Conservation (phyloP, 92 coral and sea anemone genomes). For the Ricordea florida region DNA sequence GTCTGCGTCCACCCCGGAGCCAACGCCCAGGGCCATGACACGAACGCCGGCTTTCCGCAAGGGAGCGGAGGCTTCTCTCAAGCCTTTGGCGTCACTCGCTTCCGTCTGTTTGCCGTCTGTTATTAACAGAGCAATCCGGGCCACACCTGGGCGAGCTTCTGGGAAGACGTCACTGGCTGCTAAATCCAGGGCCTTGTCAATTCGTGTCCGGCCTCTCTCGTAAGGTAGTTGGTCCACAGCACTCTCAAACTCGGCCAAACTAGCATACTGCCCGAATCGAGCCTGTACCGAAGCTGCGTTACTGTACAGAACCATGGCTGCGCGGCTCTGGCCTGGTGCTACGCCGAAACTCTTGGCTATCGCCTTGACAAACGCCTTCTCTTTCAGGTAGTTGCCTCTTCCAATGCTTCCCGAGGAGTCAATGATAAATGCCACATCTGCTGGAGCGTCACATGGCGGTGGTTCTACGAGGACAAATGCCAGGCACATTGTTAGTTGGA, state of each 20-base stretch:
- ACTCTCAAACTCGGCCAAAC: not conserved
- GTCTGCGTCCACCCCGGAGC: conserved; percentile 14
- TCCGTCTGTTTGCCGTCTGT: conserved; percentile 32
- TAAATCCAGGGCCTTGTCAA: conserved; percentile 26
- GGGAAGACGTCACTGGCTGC: not conserved
- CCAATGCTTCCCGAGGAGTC: conserved; percentile 42
- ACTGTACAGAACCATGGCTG: conserved; percentile 33
- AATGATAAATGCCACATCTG: conserved; percentile 35
- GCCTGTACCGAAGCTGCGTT: conserved; percentile 14
- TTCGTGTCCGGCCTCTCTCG: conserved; percentile 6
- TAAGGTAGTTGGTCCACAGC: conserved; percentile 15
- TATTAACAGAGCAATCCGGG: conserved; percentile 12
- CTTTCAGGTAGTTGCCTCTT: conserved; percentile 6
- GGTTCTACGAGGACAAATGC: not conserved
- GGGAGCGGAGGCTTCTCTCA: not conserved
- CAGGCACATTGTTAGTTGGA: no score
- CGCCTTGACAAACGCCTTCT: conserved; percentile 29
- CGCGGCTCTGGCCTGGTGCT: conserved; percentile 3
- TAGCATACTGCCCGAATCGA: not conserved
- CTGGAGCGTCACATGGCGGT: not conserved
- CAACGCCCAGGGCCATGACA: conserved; percentile 34
- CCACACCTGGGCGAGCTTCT: conserved; percentile 24
- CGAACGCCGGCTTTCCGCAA: conserved; percentile 14
- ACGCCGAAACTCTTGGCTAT: conserved; percentile 25
- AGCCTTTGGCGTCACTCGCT: not conserved